Base-by-base conservation (phyloP, 2,113 vertebrate genomes). In the Aptenodytes forsteri region DNA sequence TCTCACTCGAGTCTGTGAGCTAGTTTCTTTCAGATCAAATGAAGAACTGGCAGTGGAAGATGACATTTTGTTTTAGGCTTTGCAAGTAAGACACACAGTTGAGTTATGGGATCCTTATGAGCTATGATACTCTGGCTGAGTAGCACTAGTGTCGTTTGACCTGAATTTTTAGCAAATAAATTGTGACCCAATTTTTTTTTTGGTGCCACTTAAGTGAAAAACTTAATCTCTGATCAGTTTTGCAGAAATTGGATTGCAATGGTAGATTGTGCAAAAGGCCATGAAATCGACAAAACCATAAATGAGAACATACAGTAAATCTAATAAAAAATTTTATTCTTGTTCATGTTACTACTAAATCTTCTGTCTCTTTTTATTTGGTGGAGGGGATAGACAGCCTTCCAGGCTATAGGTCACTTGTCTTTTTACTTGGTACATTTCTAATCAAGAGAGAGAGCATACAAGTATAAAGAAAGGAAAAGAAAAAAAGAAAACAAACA, bases 101-200 rank as follows among this genome's bases (percentile, higher is more conserved):
- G 89, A 96, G 65, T 94, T 93, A 93, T 82, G 59, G 81, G 73
- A 76, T 83, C 59, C 72, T 79, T 34, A 59, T 32, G 84, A 94
- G 47, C 77, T 71, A 26, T 44, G 61, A 79, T 62, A 7, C 1
- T 1, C 73, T 56, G 73, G 14, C 84, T 82, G 70, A 90, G 40
- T 38, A 83, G 36, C 73, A 56, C 21, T 19, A 30, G 21, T 47
- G 69, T 69, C 22, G 1, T 76, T 82, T 82, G 89, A 93, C 84
- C 94, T 61, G 65, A 93, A 85, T 83, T 96, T 82, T 87, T 76
- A 76, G 52, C 81, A 94, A 96, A 95, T 72, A 89, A 84, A 79
- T 75, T 61, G 84, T 49, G 55, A 75, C 59, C 58, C 16, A 13
- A 1, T 44, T 61, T 54, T 46, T 59, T 36, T 59, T 93, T 70